These are phyloP conservation scores for Peromyscus californicus DNA, from an alignment of 2,113 vertebrate species.

Conservation along the genomic window DNA sequence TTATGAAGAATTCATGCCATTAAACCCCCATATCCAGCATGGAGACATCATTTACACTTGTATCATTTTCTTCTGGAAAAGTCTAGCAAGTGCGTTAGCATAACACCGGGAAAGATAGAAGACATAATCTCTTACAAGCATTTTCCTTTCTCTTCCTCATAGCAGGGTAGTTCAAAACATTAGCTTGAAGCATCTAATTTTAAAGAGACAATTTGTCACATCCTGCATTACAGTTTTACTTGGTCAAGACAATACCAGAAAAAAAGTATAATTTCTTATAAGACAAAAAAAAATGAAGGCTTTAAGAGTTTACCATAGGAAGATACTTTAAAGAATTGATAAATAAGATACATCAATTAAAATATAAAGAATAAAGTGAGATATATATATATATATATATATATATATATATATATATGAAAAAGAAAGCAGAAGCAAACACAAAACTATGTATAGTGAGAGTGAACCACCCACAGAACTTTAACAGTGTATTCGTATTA, in stretches of 20 bases:
- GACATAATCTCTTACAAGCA: slow-evolving; percentile 49
- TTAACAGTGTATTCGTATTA: neutral
- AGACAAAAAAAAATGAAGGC: slow-evolving; percentile 60
- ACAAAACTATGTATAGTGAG: neutral
- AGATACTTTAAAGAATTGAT: neutral
- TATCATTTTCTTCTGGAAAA: slow-evolving; percentile 73
- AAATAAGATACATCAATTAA: neutral
- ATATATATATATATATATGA: neutral
- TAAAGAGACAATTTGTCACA: slow-evolving; percentile 69
- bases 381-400: neutral
- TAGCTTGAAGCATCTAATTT: slow-evolving; percentile 66
- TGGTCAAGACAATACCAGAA: slow-evolving; percentile 39
- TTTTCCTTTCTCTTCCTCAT: slow-evolving; percentile 52
- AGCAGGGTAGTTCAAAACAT: slow-evolving; percentile 60
- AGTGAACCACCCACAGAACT: neutral
- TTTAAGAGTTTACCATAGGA: neutral
- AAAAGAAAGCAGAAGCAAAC: neutral
- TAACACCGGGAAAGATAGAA: slow-evolving; percentile 60
- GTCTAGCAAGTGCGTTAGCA: slow-evolving; percentile 55
- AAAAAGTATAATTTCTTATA: neutral
- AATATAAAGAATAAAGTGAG: neutral
- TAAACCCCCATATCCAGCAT: slow-evolving; percentile 59
- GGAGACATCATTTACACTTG: slow-evolving; percentile 40
- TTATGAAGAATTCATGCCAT: slow-evolving; percentile 70
- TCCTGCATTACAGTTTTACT: slow-evolving; percentile 51